Conservation (phyloP, 2,113 vertebrate genomes). For the Peucedramus taeniatus region DNA sequence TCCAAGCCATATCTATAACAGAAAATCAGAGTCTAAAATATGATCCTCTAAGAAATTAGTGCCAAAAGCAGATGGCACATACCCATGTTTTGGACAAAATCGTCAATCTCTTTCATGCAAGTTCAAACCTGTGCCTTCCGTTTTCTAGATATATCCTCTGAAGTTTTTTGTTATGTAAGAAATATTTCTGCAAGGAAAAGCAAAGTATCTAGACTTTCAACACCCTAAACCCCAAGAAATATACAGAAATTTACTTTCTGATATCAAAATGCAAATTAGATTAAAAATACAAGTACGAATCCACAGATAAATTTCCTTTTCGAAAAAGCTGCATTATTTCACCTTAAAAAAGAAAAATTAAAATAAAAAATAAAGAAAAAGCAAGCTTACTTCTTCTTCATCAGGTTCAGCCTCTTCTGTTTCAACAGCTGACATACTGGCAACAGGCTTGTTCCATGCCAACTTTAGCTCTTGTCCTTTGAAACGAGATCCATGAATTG, state of each 20-base stretch:
- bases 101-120: not conserved
- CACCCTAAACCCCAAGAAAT: not conserved
- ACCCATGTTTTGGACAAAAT: not conserved
- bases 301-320: not conserved
- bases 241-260: not conserved
- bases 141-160: not conserved
- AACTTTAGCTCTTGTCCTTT: conserved; percentile 89
- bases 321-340: not conserved
- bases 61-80: not conserved
- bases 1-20: not conserved
- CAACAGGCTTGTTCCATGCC: conserved; percentile 90
- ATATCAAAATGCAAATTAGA: not conserved
- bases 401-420: conserved; percentile 87
- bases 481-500: conserved; percentile 86
- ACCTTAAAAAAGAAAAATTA: not conserved
- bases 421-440: conserved; percentile 75
- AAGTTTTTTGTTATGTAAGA: not conserved
- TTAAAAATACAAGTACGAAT: not conserved
- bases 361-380: not conserved
- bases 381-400: conserved; percentile 89
- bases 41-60: not conserved
- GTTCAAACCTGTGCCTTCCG: not conserved
- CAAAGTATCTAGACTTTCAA: not conserved
- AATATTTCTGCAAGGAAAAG: not conserved
- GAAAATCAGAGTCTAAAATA: not conserved